These are phyloP conservation scores for Phalacrocorax brasilianus DNA, from an alignment of 2,113 vertebrate species.

Conservation along the genomic window DNA sequence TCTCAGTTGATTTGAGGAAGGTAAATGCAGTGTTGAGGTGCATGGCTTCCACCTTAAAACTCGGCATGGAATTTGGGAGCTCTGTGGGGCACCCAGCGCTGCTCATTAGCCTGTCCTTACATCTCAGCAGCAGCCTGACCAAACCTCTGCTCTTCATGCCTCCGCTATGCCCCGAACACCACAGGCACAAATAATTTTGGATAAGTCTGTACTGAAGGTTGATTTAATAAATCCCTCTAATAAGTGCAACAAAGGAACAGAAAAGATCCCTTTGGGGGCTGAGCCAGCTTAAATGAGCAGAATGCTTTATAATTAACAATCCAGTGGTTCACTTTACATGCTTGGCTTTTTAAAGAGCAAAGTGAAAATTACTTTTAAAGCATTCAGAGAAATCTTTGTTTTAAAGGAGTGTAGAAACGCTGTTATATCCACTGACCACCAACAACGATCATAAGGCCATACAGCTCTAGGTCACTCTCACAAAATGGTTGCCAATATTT, in stretches of 20 bases:
- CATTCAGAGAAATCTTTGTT: not conserved
- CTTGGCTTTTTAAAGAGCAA: not conserved
- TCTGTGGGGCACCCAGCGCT: not conserved
- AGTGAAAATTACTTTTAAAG: not conserved
- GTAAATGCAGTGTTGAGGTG: rapidly evolving
- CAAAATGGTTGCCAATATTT: slow-evolving; percentile 47
- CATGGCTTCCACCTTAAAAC: not conserved
- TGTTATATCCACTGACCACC: not conserved
- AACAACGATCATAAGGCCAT: not conserved
- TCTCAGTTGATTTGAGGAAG: not conserved
- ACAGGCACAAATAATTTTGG: slow-evolving; percentile 32
- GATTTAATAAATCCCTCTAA: slow-evolving; percentile 57
- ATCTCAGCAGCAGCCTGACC: slow-evolving; percentile 12
- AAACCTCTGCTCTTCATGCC: not conserved
- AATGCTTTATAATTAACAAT: slow-evolving; percentile 43
- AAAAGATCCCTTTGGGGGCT: slow-evolving; percentile 41
- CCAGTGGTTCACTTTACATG: not conserved
- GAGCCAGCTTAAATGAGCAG: slow-evolving; percentile 43
- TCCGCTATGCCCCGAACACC: not conserved
- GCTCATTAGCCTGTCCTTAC: not conserved
- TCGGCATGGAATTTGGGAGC: not conserved
- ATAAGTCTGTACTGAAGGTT: not conserved
- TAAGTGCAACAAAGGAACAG: slow-evolving; percentile 27
- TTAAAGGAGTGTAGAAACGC: not conserved
- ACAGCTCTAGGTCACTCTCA: slow-evolving; percentile 13